phyloP scores from a whole-genome alignment of 2,888 invertebrate species.

The Ormyrus thymus region DNA sequence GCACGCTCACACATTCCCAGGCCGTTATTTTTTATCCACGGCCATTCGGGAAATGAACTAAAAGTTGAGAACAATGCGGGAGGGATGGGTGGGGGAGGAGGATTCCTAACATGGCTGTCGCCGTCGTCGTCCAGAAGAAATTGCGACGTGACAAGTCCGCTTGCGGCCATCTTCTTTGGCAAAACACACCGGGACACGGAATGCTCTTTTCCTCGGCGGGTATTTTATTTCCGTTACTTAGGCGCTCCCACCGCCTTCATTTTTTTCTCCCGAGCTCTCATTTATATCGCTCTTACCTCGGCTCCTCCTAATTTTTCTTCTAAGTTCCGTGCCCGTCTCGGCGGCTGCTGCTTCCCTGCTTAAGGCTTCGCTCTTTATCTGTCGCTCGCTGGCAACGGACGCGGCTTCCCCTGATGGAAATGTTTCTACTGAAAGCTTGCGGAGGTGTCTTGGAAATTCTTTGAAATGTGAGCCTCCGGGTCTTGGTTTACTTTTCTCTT shows the following conservation, averaged over 20 bases:
- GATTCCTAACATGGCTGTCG: constrained; percentile 48
- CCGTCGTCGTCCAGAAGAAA: constrained; percentile 56
- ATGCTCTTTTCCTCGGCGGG: background rate
- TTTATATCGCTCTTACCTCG: constrained; percentile 46
- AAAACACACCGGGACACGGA: constrained; percentile 54
- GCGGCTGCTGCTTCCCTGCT: background rate
- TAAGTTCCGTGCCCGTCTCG: background rate
- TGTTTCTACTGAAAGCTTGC: background rate
- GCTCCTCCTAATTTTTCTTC: constrained; percentile 27
- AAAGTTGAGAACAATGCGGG: constrained; percentile 58
- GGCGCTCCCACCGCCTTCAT: constrained; percentile 56
- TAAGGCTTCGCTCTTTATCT: constrained; percentile 4
- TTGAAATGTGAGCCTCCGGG: background rate
- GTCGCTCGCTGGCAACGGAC: constrained; percentile 25
- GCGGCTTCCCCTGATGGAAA: constrained; percentile 9
- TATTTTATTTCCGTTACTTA: constrained; percentile 32
- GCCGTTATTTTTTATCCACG: constrained; percentile 46
- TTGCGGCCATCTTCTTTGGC: constrained; percentile 50
- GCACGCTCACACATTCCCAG: background rate
- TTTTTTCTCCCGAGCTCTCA: constrained; percentile 45
- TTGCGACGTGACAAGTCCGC: constrained; percentile 56
- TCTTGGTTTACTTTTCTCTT: background rate
- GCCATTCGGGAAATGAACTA: constrained; percentile 52
- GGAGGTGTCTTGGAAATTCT: constrained; percentile 4
- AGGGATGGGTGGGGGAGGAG: constrained; percentile 39